Evolutionary conservation across 2,113 vertebrate genomes (phyloP), one percentile per base, ranked within the genome.

Genomic region (Corythornis vintsioides): DNA sequence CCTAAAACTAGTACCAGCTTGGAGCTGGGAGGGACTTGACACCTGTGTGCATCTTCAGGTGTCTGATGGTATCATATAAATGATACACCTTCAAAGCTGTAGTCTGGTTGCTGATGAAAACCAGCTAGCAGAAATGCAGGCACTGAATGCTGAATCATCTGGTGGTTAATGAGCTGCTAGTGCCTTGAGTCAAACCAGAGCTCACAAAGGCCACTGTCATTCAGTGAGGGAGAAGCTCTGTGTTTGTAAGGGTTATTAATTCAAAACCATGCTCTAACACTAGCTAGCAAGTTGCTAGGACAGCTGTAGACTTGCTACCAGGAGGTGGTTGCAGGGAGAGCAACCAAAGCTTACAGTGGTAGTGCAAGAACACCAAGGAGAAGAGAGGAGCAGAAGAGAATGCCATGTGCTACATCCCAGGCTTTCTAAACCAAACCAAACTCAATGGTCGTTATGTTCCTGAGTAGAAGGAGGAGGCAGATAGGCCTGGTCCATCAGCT

Each of bases 141-240:
- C 87, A 84, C 61, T 29, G 24, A 79, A n/a, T 82, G 91, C 91
- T 91, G 95, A 93, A 91, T 96, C 93, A 94, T 93, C 87, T 87
- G 45, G 21, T 75, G 50, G 81, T 65, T 93, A 91, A 92, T 90
- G 84, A 91, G 81, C 87, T 93, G 70, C 66, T 69, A 92, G 53
- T 91, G 91, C 84, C 63, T 63, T 57, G 89, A 89, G 57, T 90
- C 82, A 93, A 87, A 84, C 66, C 87, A 92, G 95, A 91, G 78
- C 71, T 89, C n/a, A 8, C 70, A 57, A 90, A 6, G 53, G 77
- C 59, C 35, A 21, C 26, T 76, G 79, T 48, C 53, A 45, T 82
- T 75, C 74, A 65, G n/a, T 35, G 74, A 9, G 26, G 65, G 56
- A 94, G 91, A 50, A 78, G 45, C 42, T 74, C 61, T 61, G 24